Percentiles rank a stretch among this genome's conserved stretches.
phyloP scores from a whole-genome alignment of 2,113 vertebrate species.

The Argyrosomus japonicus region DNA sequence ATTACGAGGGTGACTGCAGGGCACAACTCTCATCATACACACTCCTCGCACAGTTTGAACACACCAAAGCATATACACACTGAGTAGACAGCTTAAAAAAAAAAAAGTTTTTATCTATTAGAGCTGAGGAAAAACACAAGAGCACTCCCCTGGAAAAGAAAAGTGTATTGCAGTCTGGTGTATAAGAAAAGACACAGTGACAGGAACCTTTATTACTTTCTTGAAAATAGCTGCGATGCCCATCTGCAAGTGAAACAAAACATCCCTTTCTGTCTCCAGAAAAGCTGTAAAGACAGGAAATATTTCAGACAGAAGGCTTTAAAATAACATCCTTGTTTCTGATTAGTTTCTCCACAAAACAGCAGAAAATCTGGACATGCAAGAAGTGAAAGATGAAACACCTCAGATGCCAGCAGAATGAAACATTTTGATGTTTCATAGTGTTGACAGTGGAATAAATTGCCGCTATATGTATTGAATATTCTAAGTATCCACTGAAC shows the following conservation, averaged over 20 bases:
- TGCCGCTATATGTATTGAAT: no score
- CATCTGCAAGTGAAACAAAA: not conserved
- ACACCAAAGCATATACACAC: not conserved
- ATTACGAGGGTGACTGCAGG: not conserved
- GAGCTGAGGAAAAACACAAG: not conserved
- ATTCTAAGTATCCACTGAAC: no score
- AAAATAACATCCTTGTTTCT: not conserved
- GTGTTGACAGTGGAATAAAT: no score
- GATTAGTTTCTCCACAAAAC: not conserved
- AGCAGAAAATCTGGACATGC: not conserved
- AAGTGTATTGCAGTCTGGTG: no score
- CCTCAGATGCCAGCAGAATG: not conserved
- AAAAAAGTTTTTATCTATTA: not conserved
- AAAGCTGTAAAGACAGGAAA: not conserved
- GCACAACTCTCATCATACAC: not conserved
- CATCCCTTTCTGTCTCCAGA: not conserved
- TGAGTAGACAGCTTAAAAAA: not conserved
- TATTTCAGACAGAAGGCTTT: not conserved
- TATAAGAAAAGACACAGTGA: conserved; percentile 6
- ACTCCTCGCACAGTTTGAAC: not conserved
- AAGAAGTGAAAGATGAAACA: not conserved
- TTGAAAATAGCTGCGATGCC: not conserved
- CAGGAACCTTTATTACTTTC: not conserved
- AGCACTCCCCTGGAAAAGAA: no score
- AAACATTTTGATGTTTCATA: no score